Conservation (phyloP, 2,888 invertebrate species). For the Caenorhabditis imperialis region DNA sequence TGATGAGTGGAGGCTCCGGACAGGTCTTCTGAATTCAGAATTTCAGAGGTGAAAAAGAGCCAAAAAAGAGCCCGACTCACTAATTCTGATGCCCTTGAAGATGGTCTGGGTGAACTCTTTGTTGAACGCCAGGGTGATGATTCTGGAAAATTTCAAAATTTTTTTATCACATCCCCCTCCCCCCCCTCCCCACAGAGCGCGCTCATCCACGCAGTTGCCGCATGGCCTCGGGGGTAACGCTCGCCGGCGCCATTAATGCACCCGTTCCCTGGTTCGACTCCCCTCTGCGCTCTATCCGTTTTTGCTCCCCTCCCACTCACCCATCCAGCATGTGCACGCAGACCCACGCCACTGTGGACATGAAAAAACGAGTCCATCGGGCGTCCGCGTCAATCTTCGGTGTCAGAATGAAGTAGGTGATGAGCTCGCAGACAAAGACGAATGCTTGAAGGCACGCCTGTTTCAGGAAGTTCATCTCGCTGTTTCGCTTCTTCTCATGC, state of each 20-base stretch:
- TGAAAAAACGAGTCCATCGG: slow-evolving; percentile 49
- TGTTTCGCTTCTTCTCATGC: slow-evolving; percentile 24
- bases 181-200: too few species aligned
- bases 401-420: slow-evolving; percentile 58
- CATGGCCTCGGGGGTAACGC: too few species aligned
- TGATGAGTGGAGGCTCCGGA: slow-evolving; percentile 5
- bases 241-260: too few species aligned
- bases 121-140: slow-evolving; percentile 48
- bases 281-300: too few species aligned
- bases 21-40: slow-evolving; percentile 7
- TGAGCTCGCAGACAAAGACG: slow-evolving; percentile 57
- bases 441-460: slow-evolving; percentile 60
- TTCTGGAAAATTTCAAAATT: slow-evolving; percentile 22
- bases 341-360: slow-evolving; percentile 60
- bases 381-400: slow-evolving; percentile 37
- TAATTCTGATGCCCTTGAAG: slow-evolving; percentile 24
- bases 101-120: slow-evolving; percentile 42
- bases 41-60: not conserved
- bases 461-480: slow-evolving; percentile 59
- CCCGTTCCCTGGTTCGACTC: too few species aligned
- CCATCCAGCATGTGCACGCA: slow-evolving; percentile 59
- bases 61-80: slow-evolving; percentile 10
- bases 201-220: too few species aligned
- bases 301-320: too few species aligned
- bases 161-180: too few species aligned